A percentile compares a stretch with the other conserved stretches of the same genome.
Conservation (phyloP, 1,140 invertebrate species). For the Drosophila sturtevanti region DNA sequence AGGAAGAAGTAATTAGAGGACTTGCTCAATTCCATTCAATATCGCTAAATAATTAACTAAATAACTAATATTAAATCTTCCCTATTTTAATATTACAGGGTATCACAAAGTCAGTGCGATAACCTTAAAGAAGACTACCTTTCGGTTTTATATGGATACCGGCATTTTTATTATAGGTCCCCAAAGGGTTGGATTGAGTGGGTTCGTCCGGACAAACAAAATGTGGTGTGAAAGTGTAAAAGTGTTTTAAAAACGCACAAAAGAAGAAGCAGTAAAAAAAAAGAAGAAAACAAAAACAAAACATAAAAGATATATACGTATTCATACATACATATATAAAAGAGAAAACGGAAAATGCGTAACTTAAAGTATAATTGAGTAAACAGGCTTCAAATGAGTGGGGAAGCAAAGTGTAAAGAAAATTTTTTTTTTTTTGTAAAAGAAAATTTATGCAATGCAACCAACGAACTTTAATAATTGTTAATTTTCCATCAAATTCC, state of each 20-base stretch:
- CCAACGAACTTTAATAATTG: conserved; percentile 6
- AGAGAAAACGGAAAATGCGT: neutral
- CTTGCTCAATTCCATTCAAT: no score
- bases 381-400: neutral
- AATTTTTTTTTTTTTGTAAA: no score
- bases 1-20: no score
- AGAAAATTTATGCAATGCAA: conserved; percentile 1
- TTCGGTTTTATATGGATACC: neutral
- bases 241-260: neutral
- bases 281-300: no score
- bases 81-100: neutral
- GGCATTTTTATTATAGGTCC: conserved; percentile 8
- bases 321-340: neutral
- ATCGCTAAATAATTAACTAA: no score
- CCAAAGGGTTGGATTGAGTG: neutral
- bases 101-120: neutral
- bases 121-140: neutral
- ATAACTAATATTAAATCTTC: no score
- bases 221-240: conserved; percentile 6
- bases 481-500: conserved; percentile 8
- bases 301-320: no score
- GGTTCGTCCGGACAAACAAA: neutral
- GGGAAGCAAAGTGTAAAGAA: neutral
- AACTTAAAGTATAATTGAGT: neutral
- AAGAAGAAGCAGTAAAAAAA: no score